Evolutionary conservation across 1,140 invertebrate species (phyloP), one percentile per base, ranked within the genome.

Genomic region (Brachionus rubens): DNA sequence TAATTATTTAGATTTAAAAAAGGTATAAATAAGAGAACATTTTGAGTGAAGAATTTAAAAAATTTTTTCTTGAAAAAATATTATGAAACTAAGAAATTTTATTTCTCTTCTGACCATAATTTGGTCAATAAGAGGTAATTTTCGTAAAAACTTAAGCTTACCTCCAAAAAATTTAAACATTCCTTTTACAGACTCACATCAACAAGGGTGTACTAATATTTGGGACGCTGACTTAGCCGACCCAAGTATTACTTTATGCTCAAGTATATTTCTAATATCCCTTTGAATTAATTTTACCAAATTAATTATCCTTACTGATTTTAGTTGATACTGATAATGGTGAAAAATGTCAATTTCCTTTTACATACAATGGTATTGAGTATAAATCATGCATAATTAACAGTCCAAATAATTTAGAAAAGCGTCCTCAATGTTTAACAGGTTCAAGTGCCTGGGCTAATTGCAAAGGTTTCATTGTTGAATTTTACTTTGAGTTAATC

Each of bases 311-410:
- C n/a, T n/a, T n/a, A n/a, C 14, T 7, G 14, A 46, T 3, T 7
- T 0, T n/a, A 65, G 59, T 65, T 43, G 2, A 21, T 26, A 65
- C 59, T 43, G 36, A 65, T 28, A 65, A 9, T 12, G 59, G 59
- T 43, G 59, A 65, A 43, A 41, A 41, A 19, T 70, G 65, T 50
- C 6, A 26, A 48, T 70, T 70, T 19, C 65, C 65, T 19, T 70
- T 70, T 50, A 48, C 26, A 7, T 70, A 48, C 30, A 70, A 70
- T 33, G 47, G 30, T 14, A 50, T 43, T 33, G 3, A 30, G 9
- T 70, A 70, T 30, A 47, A 30, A 70, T 43, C 65, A 0, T 70
- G 65, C 50, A 33, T 48, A 19, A 36, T 70, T 19, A 48, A 46
- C 14, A 14, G 41, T 3, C 24, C 46, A 3, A 48, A 28, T 19